A percentile compares a stretch with the other conserved stretches of the same genome.
Evolutionary conservation across 2,888 invertebrate genomes (phyloP).

Genomic region (Dryomyza anilis): DNA sequence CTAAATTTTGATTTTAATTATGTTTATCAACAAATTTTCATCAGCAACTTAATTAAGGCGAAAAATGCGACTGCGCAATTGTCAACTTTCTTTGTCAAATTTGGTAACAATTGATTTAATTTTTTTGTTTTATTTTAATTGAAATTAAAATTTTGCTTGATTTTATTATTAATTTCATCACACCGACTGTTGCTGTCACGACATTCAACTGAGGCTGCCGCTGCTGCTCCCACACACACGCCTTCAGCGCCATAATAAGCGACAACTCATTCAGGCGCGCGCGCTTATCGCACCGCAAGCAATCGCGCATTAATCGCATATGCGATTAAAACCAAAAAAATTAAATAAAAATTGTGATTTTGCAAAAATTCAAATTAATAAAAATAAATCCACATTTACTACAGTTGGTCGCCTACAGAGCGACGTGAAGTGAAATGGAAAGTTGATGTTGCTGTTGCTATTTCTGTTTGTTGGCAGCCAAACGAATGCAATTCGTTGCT

Average conservation of each 20-base stretch:
- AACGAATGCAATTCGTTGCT: not conserved
- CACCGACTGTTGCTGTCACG: conserved; percentile 4
- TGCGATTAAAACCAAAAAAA: too few relatives aligned
- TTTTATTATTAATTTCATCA: conserved; percentile 19
- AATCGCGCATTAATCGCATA: conserved; percentile 16
- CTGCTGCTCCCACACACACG: conserved; percentile 6
- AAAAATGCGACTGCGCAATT: not conserved
- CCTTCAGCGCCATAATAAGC: not conserved
- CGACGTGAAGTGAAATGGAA: conserved; percentile 23
- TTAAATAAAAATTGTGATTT: conserved; percentile 19
- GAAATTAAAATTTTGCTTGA: not conserved
- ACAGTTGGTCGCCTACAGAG: too few relatives aligned
- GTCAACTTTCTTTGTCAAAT: not conserved
- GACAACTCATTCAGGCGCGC: conserved; percentile 5
- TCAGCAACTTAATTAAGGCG: not conserved
- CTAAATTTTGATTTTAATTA: too few relatives aligned
- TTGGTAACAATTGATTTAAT: not conserved
- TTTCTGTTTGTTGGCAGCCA: not conserved
- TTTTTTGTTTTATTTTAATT: not conserved
- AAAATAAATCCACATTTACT: conserved; percentile 12
- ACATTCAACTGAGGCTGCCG: not conserved
- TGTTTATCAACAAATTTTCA: not conserved
- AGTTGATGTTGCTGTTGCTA: too few relatives aligned
- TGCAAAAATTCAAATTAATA: conserved; percentile 21
- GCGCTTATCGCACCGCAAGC: not conserved